phyloP scores from a whole-genome alignment of 2,113 vertebrate genomes.

The Pseudopodoces humilis region DNA sequence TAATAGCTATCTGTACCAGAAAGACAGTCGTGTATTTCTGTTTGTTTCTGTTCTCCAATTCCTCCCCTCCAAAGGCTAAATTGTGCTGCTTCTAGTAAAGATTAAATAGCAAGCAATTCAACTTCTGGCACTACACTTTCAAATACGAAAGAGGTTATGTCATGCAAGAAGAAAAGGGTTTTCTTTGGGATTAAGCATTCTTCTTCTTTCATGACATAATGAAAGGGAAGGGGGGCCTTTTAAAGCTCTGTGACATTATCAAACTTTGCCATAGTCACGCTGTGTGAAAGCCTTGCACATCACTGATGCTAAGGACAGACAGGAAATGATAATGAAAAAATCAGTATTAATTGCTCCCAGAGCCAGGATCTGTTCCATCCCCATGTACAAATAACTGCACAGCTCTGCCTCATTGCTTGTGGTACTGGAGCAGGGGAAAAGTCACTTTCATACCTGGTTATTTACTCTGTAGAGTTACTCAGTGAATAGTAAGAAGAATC shows the following conservation, averaged over 20 bases:
- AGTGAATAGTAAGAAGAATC: neutral
- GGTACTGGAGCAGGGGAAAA: neutral
- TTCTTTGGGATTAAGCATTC: conserved; percentile 23
- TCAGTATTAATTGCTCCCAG: neutral
- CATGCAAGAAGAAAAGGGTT: conserved; percentile 36
- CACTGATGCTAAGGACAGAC: neutral
- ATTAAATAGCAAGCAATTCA: conserved; percentile 54
- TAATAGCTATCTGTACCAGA: conserved; percentile 47
- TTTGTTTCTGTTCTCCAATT: conserved; percentile 55
- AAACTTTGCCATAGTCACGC: neutral
- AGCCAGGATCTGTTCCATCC: neutral
- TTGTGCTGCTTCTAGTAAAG: conserved; percentile 42
- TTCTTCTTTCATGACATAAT: conserved; percentile 1
- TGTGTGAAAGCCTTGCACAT: neutral
- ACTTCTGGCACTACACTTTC: conserved; percentile 29
- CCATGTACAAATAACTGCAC: neutral
- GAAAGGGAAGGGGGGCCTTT: conserved; percentile 4
- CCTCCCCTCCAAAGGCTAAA: conserved; percentile 63
- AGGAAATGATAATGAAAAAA: neutral
- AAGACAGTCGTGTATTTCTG: conserved; percentile 57
- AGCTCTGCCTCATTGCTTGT: neutral
- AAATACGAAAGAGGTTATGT: conserved; percentile 35
- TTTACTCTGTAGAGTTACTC: neutral
- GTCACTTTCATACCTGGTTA: neutral
- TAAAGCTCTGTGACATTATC: neutral